These are phyloP conservation scores for Epinephelus awoara DNA, from an alignment of 2,797 vertebrate species.

Conservation along the genomic window DNA sequence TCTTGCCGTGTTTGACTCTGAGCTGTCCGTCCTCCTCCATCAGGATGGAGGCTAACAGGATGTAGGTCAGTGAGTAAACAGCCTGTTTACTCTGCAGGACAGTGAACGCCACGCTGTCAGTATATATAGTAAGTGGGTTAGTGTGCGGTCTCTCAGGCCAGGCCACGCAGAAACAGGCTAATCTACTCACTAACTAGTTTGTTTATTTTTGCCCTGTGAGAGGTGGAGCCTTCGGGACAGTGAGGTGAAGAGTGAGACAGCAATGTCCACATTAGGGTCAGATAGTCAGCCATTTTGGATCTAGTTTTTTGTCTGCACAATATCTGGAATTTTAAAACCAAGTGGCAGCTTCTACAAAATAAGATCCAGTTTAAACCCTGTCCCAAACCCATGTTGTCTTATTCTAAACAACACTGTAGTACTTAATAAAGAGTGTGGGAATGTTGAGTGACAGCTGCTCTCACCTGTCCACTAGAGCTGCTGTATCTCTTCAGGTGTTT, in stretches of 20 bases:
- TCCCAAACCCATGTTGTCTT: not conserved
- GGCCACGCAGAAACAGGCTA: conserved; percentile 61
- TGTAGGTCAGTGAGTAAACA: conserved; percentile 79
- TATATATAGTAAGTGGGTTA: conserved; percentile 81
- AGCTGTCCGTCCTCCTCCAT: conserved; percentile 1
- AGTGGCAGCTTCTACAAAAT: not conserved
- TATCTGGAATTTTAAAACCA: not conserved
- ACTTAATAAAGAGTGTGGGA: not conserved
- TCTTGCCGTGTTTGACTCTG: conserved; percentile 8
- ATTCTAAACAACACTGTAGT: too few relatives aligned
- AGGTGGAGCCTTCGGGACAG: conserved; percentile 2
- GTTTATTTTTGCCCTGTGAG: conserved; percentile 4
- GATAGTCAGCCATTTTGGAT: not conserved
- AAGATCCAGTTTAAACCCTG: not conserved
- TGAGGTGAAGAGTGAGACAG: conserved; percentile 7
- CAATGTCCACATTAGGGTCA: not conserved
- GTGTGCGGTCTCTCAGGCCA: conserved; percentile 58
- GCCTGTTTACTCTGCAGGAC: conserved; percentile 57
- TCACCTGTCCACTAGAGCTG: conserved; percentile 91
- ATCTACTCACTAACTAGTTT: conserved; percentile 51
- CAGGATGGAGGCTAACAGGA: conserved; percentile 46
- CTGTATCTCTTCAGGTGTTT: conserved; percentile 95
- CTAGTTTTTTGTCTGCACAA: not conserved
- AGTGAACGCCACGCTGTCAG: conserved; percentile 29
- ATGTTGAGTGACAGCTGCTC: conserved; percentile 18